Base-by-base conservation (phyloP, 2,888 invertebrate species). In the Syrphus vitripennis region DNA sequence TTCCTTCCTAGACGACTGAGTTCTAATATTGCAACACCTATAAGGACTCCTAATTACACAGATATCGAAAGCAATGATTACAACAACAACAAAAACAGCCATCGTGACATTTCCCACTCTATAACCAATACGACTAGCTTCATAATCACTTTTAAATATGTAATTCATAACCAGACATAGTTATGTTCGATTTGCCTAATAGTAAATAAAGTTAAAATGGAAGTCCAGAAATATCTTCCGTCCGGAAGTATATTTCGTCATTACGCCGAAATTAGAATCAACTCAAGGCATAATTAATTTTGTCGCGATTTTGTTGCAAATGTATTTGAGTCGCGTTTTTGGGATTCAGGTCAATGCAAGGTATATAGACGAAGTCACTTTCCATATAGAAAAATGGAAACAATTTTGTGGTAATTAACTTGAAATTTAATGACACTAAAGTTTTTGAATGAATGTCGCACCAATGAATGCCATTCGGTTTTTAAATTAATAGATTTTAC, bases 191-290 rank as follows among this genome's bases (percentile, higher is more conserved):
- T 74, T 16, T 45, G 26, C 53, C 31, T 65, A 63, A 29, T 29
- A 31, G 16, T 10, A 29, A 42, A 5, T 21, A 12, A 21, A 50
- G 24, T 24, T 3, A 50, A 59, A 6, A 19, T 0, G 9, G 29
- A 55, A 34, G 12, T 14, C 19, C 10, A 26, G 53, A 6, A n/a
- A 21, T 16, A 7, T 59, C 70, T 75, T 59, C 55, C 45, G 55
- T 37, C 80, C 83, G 80, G 83, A 80, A 80, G 75, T 63, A 45
- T 50, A 65, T 63, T 83, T 80, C 37, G 80, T 83, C 83, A 75
- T 83, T 83, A 83, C 70, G 71, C 31, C 24, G 67, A 84, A 72
- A 84, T 84, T 84, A 84, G 81, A 84, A 81, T 84, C 81, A 69
- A 77, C 84, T 81, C 84, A 84, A 59, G 48, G 76, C 37, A 77